Evolutionary conservation across 2,797 vertebrate genomes (phyloP), one percentile per base, ranked within the genome.

Genomic region (Cebuella pygmaea): DNA sequence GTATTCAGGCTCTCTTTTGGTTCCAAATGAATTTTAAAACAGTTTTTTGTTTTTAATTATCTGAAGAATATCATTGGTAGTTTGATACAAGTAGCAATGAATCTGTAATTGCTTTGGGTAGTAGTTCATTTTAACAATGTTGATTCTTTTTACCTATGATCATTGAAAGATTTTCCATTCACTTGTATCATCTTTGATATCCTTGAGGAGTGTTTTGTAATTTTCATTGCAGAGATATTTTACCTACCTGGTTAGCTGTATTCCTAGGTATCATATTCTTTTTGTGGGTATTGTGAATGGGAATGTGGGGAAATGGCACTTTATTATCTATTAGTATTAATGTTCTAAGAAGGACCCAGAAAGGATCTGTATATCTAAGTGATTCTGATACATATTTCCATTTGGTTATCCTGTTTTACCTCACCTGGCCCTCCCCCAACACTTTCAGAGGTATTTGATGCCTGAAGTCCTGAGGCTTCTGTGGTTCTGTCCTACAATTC

Each of bases 341-440:
- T 59, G 12, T 92, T 30, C n/a, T 36, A 67, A 57, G 78, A 3
- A 86, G 11, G 44, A 24, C 33, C 88, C 11, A 41, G 11, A 52
- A 55, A 70, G 8, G 22, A 26, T 84, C 7, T 46, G 17, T 70
- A 84, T 72, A 48, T 50, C 15, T 76, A 87, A 2, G 20, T 55
- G 39, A 88, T 80, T 57, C 4, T 72, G 41, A 90, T 0, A 13
- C 13, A 44, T 13, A 81, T 39, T 39, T 84, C 14, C n/a, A n/a
- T 26, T 17, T 36, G 5, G 11, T 44, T 72, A 39, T 46, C 57
- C 41, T 80, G 9, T 78, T 70, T 50, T 33, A 7, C n/a, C 19
- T 10, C 15, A 14, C 41, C 17, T 3, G 33, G 22, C 24, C 78
- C 11, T 17, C 7, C 22, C 22, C 24, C 26, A 6, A 0, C 3